Evolutionary conservation across 2,113 vertebrate genomes (phyloP), one percentile per base, ranked within the genome.

Genomic region (Rhinogobius similis): DNA sequence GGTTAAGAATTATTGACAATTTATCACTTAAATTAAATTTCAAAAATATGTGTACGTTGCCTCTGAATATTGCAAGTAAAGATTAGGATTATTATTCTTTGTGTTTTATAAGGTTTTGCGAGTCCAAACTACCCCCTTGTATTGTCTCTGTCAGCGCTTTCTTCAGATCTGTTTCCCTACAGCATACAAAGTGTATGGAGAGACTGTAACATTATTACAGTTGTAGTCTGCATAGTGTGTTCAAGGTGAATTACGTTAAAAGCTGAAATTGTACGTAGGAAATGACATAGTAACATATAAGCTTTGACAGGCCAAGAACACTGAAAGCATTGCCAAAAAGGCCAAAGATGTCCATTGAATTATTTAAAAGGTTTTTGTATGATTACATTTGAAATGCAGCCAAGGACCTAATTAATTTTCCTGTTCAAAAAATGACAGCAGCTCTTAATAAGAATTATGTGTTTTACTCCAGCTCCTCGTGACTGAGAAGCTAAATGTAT

Each of bases 401-500:
- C 46, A 46, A 66, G 5, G 29, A 32, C 38, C 43, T 27, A 26
- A 38, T 46, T 2, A 46, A 55, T 3, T 12, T 46, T 24, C 53
- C 8, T 12, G 41, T 50, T 70, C 69, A 79, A 77, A 61, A 80
- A 81, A 46, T 46, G 24, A 56, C 58, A 20, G 24, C 58, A 13
- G 63, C 61, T 65, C 58, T 63, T 72, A 65, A 58, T 82, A 56
- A 62, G 16, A 27, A 70, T 69, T 67, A 69, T 68, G 64, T 73
- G 80, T 72, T 83, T 75, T 73, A 63, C 65, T 53, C 65, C 24
- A 59, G 18, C 26, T 48, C 58, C 46, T 59, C 18, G 38, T 62
- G 18, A 21, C 70, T 62, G n/a, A 68, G 38, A 12, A 69, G 61
- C 81, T 84, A 74, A 80, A 73, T 72, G 82, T 78, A 46, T 73